phyloP scores from a whole-genome alignment of 2,888 invertebrate species.

The Athalia cordata region DNA sequence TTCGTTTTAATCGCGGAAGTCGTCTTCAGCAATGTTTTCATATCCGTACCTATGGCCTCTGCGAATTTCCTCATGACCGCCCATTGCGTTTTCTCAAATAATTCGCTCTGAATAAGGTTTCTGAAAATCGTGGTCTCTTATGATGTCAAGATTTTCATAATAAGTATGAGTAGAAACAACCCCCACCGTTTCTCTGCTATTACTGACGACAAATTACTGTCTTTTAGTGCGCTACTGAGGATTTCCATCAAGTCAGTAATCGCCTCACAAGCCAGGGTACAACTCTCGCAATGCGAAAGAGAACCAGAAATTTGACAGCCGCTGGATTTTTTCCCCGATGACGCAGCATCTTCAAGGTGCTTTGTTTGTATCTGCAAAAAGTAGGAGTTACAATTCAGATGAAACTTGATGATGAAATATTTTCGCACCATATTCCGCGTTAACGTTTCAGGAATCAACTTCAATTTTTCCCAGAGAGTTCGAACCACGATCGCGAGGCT shows the following conservation, averaged over 20 bases:
- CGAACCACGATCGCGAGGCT: constrained; percentile 51
- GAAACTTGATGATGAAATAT: neutral
- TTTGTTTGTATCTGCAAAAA: constrained; percentile 10
- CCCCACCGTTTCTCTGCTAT: constrained; percentile 51
- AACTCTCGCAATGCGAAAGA: constrained; percentile 52
- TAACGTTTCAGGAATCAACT: constrained; percentile 49
- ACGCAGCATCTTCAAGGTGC: constrained; percentile 8
- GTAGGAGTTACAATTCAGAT: neutral
- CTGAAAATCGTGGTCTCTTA: neutral
- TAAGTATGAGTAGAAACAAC: neutral
- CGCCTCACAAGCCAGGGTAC: constrained; percentile 49
- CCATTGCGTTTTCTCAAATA: constrained; percentile 59
- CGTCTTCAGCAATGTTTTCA: constrained; percentile 49
- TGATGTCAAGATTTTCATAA: neutral
- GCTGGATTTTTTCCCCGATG: neutral
- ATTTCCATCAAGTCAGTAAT: constrained; percentile 55
- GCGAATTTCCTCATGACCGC: constrained; percentile 57
- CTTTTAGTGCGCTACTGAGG: constrained; percentile 52
- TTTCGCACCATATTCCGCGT: constrained; percentile 22
- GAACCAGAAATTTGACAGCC: constrained; percentile 45
- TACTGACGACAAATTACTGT: constrained; percentile 58
- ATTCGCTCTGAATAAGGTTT: neutral
- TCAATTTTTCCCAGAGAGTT: constrained; percentile 52
- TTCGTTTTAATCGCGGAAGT: constrained; percentile 49
- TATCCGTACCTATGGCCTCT: constrained; percentile 52